Evolutionary conservation across 1,140 invertebrate genomes (phyloP).

Genomic region (Zaprionus tsacasi): DNA sequence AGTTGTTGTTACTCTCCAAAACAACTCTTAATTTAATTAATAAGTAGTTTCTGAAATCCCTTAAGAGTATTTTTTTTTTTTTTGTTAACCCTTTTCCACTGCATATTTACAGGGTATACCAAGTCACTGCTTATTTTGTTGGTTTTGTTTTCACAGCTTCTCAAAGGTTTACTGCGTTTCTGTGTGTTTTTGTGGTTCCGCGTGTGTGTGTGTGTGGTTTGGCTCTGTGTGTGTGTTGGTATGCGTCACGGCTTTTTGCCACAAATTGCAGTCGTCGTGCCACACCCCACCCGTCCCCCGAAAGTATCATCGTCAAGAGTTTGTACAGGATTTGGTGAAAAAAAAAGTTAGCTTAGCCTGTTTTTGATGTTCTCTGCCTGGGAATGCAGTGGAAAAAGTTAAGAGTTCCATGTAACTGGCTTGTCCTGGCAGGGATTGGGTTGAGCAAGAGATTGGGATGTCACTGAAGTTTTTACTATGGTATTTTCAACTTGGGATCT

Average conservation of each 20-base stretch:
- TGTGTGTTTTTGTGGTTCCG: constrained; percentile 1
- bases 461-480: not conserved
- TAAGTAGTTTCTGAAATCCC: no score
- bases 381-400: constrained; percentile 22
- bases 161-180: constrained; percentile 2
- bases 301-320: constrained; percentile 15
- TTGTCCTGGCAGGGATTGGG: constrained; percentile 28
- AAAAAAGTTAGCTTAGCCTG: constrained; percentile 12
- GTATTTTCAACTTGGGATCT: not conserved
- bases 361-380: constrained; percentile 29
- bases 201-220: not conserved
- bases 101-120: constrained; percentile 11
- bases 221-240: constrained; percentile 6
- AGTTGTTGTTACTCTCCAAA: no score
- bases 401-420: constrained; percentile 42
- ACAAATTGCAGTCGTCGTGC: constrained; percentile 29
- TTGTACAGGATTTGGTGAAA: not conserved
- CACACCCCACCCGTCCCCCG: not conserved
- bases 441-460: constrained; percentile 1
- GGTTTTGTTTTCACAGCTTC: not conserved
- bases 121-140: constrained; percentile 11
- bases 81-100: not conserved
- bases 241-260: constrained; percentile 25
- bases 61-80: no score
- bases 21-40: no score